phyloP scores from a whole-genome alignment of 2,888 invertebrate species.

The Tyria jacobaeae region DNA sequence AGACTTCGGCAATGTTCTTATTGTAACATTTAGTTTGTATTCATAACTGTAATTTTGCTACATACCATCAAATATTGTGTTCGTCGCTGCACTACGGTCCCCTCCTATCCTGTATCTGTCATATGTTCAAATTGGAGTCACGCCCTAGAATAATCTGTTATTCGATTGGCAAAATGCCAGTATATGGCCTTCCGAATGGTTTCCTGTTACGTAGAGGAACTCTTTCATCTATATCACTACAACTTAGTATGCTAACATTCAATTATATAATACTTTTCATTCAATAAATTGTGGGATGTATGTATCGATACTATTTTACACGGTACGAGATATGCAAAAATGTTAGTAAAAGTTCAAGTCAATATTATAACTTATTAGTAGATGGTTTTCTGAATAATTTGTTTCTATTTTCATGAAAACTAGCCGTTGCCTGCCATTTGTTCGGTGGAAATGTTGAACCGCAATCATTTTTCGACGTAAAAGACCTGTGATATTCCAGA shows the following conservation, averaged over 20 bases:
- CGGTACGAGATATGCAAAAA: neutral
- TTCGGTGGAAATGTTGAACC: too few relatives aligned
- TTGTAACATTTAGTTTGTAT: neutral
- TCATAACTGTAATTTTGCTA: neutral
- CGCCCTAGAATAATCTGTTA: neutral
- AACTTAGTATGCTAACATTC: neutral
- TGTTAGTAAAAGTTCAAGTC: neutral
- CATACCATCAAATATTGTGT: neutral
- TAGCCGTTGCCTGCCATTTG: too few relatives aligned
- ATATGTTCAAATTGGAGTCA: neutral
- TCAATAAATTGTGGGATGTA: neutral
- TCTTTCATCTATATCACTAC: neutral
- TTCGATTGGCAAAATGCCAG: constrained; percentile 3
- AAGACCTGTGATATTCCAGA: too few relatives aligned
- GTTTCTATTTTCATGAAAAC: too few relatives aligned
- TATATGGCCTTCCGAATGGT: neutral
- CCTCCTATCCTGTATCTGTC: neutral
- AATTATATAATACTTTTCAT: neutral
- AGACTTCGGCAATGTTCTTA: neutral
- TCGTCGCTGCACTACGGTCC: neutral
- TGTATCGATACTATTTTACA: neutral
- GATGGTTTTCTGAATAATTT: too few relatives aligned
- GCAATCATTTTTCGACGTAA: too few relatives aligned
- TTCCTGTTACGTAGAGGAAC: constrained; percentile 1
- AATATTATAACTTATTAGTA: too few relatives aligned